A percentile compares a stretch with the other conserved stretches of the same genome.
phyloP scores from a whole-genome alignment of 2,113 vertebrate genomes.

The Urocynchramus pylzowi region DNA sequence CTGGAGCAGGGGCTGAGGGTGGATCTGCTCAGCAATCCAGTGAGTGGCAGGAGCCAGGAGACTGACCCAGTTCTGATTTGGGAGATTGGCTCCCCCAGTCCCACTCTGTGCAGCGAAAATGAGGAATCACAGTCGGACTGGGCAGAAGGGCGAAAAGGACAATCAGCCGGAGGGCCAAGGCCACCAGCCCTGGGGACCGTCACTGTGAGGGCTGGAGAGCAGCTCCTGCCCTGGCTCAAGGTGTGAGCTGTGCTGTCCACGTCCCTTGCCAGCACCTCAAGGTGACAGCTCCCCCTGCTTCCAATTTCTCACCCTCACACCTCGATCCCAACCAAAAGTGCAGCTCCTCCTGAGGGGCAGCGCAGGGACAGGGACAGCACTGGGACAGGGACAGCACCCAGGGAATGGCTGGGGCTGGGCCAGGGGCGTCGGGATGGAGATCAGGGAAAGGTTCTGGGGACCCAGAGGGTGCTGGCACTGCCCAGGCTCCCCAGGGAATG shows the following conservation, averaged over 20 bases:
- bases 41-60: accelerated
- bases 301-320: background rate
- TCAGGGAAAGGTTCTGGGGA: background rate
- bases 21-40: background rate
- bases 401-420: accelerated
- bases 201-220: accelerated
- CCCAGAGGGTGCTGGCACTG: background rate
- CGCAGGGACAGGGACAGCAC: background rate
- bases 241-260: accelerated
- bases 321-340: background rate
- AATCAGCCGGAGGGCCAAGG: background rate
- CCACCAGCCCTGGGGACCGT: accelerated
- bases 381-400: background rate
- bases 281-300: background rate
- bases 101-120: background rate
- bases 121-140: background rate
- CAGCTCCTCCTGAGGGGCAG: background rate
- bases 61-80: background rate
- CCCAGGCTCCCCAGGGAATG: background rate
- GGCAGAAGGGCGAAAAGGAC: accelerated
- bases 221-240: background rate
- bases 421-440: accelerated
- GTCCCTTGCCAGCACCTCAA: background rate
- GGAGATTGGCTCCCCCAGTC: background rate
- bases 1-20: background rate